Evolutionary conservation across 2,113 vertebrate genomes (phyloP).

Genomic region (Ceyx cyanopectus): DNA sequence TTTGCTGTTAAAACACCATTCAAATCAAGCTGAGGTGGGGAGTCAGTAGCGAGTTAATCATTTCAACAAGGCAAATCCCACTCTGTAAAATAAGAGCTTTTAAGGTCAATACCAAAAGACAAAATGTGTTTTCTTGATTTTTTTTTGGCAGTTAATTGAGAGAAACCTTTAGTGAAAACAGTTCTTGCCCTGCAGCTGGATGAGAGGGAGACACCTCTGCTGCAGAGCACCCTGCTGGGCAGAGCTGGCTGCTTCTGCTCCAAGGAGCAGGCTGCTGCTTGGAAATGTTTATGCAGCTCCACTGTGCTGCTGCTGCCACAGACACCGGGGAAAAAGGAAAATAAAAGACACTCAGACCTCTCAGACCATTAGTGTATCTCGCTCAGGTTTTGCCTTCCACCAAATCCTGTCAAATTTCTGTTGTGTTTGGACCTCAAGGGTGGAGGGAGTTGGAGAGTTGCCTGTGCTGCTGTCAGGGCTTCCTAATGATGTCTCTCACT

Average conservation of each 20-base stretch:
- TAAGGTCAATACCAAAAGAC: background rate
- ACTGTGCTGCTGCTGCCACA: background rate
- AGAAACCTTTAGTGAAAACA: background rate
- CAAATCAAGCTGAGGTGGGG: background rate
- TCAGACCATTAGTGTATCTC: background rate
- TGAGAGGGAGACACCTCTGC: background rate
- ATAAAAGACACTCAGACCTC: background rate
- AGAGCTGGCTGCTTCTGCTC: background rate
- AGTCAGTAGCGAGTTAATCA: background rate
- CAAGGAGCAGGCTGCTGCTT: constrained; percentile 34
- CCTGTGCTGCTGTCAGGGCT: constrained; percentile 18
- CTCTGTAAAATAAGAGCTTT: background rate
- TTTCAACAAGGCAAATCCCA: background rate
- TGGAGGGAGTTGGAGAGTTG: constrained; percentile 17
- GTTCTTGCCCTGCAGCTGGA: background rate
- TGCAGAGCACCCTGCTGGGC: background rate
- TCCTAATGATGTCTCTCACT: constrained; percentile 32
- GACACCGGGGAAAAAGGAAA: background rate
- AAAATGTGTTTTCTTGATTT: background rate
- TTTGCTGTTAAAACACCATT: background rate
- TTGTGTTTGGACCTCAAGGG: constrained; percentile 28
- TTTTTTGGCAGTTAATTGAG: background rate
- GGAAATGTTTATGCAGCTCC: constrained; percentile 39
- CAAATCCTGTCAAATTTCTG: constrained; percentile 8
- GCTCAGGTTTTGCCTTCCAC: background rate